These are phyloP conservation scores for Eptatretus burgeri DNA, from an alignment of 2,113 vertebrate genomes.

Conservation along the genomic window DNA sequence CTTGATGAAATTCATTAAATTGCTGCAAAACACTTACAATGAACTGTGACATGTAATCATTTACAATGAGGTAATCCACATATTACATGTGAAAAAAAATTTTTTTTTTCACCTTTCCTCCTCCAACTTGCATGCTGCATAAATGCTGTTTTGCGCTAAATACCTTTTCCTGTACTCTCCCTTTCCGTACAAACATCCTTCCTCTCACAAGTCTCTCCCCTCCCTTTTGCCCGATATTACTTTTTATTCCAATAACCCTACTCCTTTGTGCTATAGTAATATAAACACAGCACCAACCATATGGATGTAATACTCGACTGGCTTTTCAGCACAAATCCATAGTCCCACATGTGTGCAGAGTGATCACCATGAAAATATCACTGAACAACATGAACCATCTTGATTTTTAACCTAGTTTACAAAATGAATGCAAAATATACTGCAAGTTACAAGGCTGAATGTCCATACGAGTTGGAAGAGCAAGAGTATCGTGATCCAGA, in stretches of 20 bases:
- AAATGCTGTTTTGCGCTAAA: too few species aligned
- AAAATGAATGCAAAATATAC: background rate
- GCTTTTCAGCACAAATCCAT: slow-evolving; percentile 9
- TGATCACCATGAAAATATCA: slow-evolving; percentile 7
- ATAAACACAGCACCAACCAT: slow-evolving; percentile 17
- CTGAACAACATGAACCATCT: background rate
- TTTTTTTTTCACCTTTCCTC: too few species aligned
- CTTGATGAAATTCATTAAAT: too few species aligned
- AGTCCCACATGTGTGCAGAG: slow-evolving; percentile 7
- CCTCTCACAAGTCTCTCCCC: too few species aligned
- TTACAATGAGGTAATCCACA: too few species aligned
- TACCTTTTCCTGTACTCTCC: too few species aligned
- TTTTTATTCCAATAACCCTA: slow-evolving; percentile 19
- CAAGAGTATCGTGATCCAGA: slow-evolving; percentile 15
- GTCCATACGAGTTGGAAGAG: background rate
- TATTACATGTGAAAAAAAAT: too few species aligned
- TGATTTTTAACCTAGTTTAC: background rate
- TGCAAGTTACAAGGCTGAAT: background rate
- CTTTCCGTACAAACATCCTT: too few species aligned
- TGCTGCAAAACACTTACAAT: too few species aligned
- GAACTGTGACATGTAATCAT: too few species aligned
- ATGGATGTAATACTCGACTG: slow-evolving; percentile 9
- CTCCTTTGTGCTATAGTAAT: slow-evolving; percentile 40
- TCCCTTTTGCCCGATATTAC: too few species aligned
- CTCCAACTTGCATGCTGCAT: too few species aligned